Conservation (phyloP, 53 echinoderm and acorn worm species). For the Holothuria leucospilota region DNA sequence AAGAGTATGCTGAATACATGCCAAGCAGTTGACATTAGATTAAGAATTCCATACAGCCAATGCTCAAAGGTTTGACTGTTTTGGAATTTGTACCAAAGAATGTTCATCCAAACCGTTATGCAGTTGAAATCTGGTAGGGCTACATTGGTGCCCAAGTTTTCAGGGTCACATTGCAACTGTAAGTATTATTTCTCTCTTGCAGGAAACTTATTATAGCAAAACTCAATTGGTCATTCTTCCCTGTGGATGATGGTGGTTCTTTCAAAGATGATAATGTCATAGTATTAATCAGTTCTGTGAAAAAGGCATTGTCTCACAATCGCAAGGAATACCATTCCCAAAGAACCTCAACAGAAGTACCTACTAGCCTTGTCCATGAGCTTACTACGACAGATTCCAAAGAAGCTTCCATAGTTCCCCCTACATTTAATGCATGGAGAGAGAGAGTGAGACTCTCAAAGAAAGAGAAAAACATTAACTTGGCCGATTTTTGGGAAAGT, state of each 20-base stretch:
- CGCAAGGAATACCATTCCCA: background rate
- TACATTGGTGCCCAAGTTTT: no score
- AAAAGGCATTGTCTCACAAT: constrained; percentile 6
- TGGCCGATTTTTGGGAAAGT: constrained; percentile 83
- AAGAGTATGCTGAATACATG: no score
- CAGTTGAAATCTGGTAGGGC: no score
- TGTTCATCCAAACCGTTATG: no score
- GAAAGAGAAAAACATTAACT: constrained; percentile 7
- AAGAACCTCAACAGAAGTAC: background rate
- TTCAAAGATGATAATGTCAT: constrained; percentile 35
- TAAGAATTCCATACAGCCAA: no score
- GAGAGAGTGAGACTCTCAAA: constrained; percentile 23
- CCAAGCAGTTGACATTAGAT: no score
- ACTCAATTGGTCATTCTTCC: constrained; percentile 93
- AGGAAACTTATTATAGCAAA: constrained; percentile 89
- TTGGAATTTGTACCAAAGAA: no score
- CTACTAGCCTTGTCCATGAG: constrained; percentile 4
- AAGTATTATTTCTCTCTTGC: background rate
- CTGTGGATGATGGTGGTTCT: constrained; percentile 14
- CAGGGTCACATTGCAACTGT: background rate
- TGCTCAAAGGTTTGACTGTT: no score
- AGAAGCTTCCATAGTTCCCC: background rate
- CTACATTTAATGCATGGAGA: constrained; percentile 23
- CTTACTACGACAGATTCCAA: background rate
- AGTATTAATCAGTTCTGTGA: constrained; percentile 41